Evolutionary conservation across 2,113 vertebrate species (phyloP).

Genomic region (Halichoeres trimaculatus): DNA sequence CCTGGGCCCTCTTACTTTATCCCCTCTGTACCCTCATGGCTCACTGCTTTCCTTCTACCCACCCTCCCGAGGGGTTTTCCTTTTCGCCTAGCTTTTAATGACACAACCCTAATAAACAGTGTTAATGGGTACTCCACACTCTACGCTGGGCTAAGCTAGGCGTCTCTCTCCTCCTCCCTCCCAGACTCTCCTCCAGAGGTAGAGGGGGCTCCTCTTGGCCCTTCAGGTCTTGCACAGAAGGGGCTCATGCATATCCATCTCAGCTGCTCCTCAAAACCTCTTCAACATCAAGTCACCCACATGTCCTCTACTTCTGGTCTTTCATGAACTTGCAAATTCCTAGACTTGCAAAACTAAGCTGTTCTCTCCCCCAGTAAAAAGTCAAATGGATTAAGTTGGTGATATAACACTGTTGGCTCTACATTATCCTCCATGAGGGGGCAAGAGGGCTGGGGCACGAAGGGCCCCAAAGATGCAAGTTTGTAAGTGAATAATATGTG

Average conservation of each 20-base stretch:
- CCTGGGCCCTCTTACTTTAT: conserved; percentile 46
- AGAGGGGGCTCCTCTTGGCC: conserved; percentile 67
- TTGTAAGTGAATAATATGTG: conserved; percentile 49
- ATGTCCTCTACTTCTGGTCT: conserved; percentile 22
- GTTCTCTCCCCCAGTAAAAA: conserved; percentile 46
- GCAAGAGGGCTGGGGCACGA: conserved; percentile 27
- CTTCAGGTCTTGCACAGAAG: conserved; percentile 39
- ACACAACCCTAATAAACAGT: conserved; percentile 70
- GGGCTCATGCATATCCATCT: conserved; percentile 39
- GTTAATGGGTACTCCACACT: conserved; percentile 67
- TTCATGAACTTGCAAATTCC: conserved; percentile 43
- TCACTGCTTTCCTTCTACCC: conserved; percentile 49
- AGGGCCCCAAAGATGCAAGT: conserved; percentile 36
- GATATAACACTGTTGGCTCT: conserved; percentile 49
- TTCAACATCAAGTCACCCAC: conserved; percentile 18
- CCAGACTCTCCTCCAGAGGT: conserved; percentile 51
- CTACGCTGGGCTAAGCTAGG: conserved; percentile 48
- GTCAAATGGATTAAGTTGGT: conserved; percentile 46
- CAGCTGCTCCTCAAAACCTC: conserved; percentile 18
- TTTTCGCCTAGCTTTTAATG: conserved; percentile 62
- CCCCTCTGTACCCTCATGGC: conserved; percentile 31
- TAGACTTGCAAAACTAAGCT: conserved; percentile 22
- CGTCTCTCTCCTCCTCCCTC: conserved; percentile 41
- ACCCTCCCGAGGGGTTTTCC: conserved; percentile 53
- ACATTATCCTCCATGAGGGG: conserved; percentile 18